Percentiles rank a stretch among this genome's conserved stretches.
Evolutionary conservation across 2,888 invertebrate genomes (phyloP).

Genomic region (Perithous albicinctus): DNA sequence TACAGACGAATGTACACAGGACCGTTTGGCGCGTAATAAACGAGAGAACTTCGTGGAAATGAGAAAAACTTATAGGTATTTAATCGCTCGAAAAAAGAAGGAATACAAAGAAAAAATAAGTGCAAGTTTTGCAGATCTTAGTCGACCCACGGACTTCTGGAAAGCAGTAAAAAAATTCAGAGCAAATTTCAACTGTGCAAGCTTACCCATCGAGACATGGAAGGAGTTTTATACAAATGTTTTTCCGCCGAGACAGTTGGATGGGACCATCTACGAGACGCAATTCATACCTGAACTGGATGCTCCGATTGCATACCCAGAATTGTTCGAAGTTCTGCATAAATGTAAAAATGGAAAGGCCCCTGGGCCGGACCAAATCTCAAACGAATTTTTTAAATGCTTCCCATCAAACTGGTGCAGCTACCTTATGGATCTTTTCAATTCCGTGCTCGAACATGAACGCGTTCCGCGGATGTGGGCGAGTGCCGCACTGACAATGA

Average conservation of each 20-base stretch:
- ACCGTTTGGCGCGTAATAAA: no score
- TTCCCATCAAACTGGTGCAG: no score
- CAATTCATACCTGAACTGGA: conserved; percentile 25
- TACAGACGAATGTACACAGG: no score
- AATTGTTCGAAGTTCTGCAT: conserved; percentile 33
- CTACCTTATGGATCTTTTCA: no score
- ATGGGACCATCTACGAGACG: conserved; percentile 2
- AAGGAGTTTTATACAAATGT: conserved; percentile 32
- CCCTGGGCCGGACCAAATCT: conserved; percentile 38
- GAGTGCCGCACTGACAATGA: conserved; percentile 63
- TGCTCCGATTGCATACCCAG: conserved; percentile 11
- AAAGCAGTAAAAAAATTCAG: conserved; percentile 21
- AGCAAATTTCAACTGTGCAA: conserved; percentile 1
- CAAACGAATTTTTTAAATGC: conserved; percentile 40
- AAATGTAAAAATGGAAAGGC: no score
- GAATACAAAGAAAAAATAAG: conserved; percentile 26
- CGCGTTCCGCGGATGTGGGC: conserved; percentile 41
- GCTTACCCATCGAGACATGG: conserved; percentile 26
- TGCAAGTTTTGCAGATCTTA: conserved; percentile 31
- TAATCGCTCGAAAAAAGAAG: conserved; percentile 27
- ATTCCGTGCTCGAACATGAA: conserved; percentile 36
- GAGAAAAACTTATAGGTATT: neutral
- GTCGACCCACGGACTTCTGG: neutral
- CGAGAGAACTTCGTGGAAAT: no score
- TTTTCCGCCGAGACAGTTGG: no score